Conservation (phyloP, 2,797 vertebrate genomes). For the Premnoplex brunnescens region DNA sequence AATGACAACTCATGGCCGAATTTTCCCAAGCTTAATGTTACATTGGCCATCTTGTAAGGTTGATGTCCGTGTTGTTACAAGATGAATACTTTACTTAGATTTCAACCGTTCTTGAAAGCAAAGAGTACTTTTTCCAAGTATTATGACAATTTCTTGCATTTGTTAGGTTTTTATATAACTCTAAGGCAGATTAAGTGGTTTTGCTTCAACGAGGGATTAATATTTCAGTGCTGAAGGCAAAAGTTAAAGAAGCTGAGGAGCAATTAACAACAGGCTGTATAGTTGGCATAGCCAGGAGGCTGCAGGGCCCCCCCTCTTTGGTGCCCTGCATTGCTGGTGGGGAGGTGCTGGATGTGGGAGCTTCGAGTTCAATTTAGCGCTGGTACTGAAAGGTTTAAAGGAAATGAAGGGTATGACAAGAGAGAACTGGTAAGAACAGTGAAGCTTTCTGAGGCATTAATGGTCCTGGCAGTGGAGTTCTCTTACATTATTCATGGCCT, state of each 20-base stretch:
- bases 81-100: not conserved
- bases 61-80: not conserved
- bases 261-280: not conserved
- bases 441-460: conserved; percentile 34
- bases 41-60: not conserved
- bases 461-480: not conserved
- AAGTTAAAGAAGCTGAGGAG: not conserved
- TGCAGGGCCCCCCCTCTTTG: fast-evolving
- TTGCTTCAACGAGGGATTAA: not conserved
- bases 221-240: not conserved
- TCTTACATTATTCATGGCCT: conserved; percentile 59
- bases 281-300: not conserved
- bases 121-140: not conserved
- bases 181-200: not conserved
- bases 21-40: not conserved
- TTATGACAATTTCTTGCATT: not conserved
- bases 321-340: not conserved
- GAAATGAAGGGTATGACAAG: not conserved
- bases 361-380: not conserved
- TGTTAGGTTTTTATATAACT: not conserved
- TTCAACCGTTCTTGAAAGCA: not conserved
- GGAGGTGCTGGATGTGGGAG: not conserved
- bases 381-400: not conserved
- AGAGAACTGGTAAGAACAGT: not conserved
- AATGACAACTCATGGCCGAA: not conserved